Conservation (phyloP, 2,113 vertebrate genomes). For the Tetrao urogallus region DNA sequence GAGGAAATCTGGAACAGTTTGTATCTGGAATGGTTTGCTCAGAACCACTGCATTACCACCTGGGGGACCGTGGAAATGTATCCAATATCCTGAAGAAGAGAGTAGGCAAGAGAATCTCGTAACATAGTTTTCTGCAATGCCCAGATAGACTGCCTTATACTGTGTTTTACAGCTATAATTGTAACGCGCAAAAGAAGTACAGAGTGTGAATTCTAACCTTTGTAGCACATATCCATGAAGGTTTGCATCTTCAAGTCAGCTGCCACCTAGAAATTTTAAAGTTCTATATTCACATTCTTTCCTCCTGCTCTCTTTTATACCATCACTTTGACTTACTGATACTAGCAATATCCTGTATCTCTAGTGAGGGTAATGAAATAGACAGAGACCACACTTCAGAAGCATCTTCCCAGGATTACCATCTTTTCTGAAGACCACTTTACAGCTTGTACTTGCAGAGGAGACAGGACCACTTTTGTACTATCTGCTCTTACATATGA, state of each 20-base stretch:
- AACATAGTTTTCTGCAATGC: neutral
- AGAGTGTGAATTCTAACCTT: neutral
- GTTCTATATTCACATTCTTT: neutral
- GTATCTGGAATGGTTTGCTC: neutral
- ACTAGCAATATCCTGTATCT: neutral
- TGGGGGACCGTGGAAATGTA: neutral
- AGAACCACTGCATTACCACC: neutral
- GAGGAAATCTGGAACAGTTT: neutral
- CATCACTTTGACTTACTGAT: rapidly evolving
- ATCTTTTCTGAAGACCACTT: neutral
- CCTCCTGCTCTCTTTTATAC: neutral
- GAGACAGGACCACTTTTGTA: neutral
- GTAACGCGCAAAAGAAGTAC: neutral
- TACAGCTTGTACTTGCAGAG: neutral
- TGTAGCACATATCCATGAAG: neutral
- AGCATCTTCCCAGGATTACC: neutral
- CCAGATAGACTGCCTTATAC: neutral
- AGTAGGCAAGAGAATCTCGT: neutral
- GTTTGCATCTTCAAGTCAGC: neutral
- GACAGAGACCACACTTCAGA: neutral
- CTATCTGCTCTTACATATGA: neutral
- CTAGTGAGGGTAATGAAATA: neutral
- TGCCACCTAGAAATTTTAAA: neutral
- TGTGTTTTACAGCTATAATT: neutral
- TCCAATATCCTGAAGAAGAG: neutral